Conservation (phyloP, 1,140 invertebrate species). For the Drosophila dunni region DNA sequence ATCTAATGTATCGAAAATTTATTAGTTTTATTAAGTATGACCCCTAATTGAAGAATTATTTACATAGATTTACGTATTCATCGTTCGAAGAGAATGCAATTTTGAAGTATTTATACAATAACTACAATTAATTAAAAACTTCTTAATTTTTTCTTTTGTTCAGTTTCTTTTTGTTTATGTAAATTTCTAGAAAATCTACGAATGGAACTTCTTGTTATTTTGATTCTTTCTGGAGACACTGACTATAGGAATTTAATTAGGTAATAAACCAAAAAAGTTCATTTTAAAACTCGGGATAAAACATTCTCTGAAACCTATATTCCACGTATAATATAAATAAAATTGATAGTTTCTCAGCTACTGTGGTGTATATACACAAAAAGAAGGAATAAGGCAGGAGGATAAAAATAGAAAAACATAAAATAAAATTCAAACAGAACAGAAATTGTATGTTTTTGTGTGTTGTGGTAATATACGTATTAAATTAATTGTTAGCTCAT, state of each 20-base stretch:
- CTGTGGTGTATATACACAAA: constrained; percentile 71
- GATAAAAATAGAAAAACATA: constrained; percentile 32
- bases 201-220: constrained; percentile 8
- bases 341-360: constrained; percentile 39
- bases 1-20: constrained; percentile 40
- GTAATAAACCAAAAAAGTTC: constrained; percentile 3
- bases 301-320: constrained; percentile 34
- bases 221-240: constrained; percentile 1
- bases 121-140: constrained; percentile 10
- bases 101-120: constrained; percentile 33
- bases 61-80: constrained; percentile 43
- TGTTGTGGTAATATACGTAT: constrained; percentile 26
- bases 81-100: constrained; percentile 27
- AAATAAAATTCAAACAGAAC: constrained; percentile 62
- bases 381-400: constrained; percentile 44
- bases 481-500: constrained; percentile 62
- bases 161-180: constrained; percentile 26
- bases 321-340: constrained; percentile 14
- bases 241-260: neutral
- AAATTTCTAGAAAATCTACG: constrained; percentile 26
- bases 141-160: neutral
- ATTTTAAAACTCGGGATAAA: constrained; percentile 1
- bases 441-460: constrained; percentile 19
- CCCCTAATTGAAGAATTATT: constrained; percentile 46
- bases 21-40: constrained; percentile 46